Evolutionary conservation across 2,888 invertebrate species (phyloP).

Genomic region (Dysmachus trigonus): DNA sequence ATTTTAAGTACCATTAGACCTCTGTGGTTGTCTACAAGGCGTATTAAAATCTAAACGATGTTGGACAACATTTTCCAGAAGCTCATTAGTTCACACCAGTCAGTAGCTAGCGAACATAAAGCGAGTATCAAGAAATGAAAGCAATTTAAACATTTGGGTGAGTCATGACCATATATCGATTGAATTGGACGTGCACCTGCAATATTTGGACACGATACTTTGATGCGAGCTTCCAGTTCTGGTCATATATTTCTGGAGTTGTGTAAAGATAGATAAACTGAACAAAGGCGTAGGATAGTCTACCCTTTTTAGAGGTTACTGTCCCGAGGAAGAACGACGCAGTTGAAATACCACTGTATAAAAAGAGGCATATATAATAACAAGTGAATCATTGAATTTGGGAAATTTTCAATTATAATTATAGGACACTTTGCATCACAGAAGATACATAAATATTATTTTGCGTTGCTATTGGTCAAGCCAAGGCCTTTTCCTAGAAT

Average conservation of each 20-base stretch:
- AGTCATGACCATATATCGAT: not conserved
- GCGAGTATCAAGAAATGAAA: not conserved
- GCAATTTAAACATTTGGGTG: not conserved
- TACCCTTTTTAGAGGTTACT: not conserved
- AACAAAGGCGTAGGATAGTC: not conserved
- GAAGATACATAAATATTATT: not conserved
- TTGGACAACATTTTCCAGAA: not conserved
- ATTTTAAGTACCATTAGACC: not conserved
- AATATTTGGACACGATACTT: not conserved
- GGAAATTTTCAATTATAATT: not conserved
- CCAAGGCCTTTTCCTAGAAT: not conserved
- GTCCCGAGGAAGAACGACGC: not conserved
- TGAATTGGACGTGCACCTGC: not conserved
- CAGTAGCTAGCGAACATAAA: not conserved
- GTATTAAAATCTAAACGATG: not conserved
- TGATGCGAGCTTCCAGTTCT: not conserved
- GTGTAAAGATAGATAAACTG: not conserved
- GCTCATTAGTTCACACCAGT: not conserved
- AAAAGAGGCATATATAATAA: not conserved
- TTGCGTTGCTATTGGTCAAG: not conserved
- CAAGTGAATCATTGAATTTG: not conserved
- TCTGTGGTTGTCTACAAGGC: not conserved
- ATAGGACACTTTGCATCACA: not conserved
- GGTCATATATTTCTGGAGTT: not conserved
- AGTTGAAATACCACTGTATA: not conserved